phyloP scores from a whole-genome alignment of 37 sponge, comb jelly and placozoan species.

The Chondrosia reniformis region DNA sequence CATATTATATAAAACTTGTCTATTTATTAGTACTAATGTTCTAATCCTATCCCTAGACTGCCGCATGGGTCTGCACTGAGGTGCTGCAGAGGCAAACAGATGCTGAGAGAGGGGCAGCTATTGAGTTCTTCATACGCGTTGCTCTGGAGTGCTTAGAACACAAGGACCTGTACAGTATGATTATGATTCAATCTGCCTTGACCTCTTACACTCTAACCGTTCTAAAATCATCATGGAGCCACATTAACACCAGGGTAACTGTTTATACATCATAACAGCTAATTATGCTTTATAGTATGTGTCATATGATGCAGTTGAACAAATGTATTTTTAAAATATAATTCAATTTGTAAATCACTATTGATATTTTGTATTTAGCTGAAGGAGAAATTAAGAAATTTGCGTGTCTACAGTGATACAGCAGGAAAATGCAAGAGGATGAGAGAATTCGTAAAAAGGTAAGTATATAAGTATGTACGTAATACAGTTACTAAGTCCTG shows the following conservation, averaged over 20 bases:
- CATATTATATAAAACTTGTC: background rate
- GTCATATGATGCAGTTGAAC: too few species aligned
- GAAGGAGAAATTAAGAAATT: slow-evolving; percentile 32
- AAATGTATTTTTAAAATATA: too few species aligned
- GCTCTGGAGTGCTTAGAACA: slow-evolving; percentile 59
- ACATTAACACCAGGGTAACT: slow-evolving; percentile 64
- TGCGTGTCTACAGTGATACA: slow-evolving; percentile 41
- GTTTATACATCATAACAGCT: slow-evolving; percentile 1
- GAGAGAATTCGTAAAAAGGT: slow-evolving; percentile 59
- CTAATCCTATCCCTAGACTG: slow-evolving; percentile 63
- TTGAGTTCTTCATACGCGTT: slow-evolving; percentile 68
- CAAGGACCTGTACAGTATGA: slow-evolving; percentile 68
- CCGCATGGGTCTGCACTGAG: slow-evolving; percentile 73
- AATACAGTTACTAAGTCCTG: too few species aligned
- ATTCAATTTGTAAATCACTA: too few species aligned
- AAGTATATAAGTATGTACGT: background rate
- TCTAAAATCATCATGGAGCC: slow-evolving; percentile 55
- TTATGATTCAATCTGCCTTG: slow-evolving; percentile 63
- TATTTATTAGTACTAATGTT: background rate
- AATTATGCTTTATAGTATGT: too few species aligned
- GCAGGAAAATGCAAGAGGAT: slow-evolving; percentile 64
- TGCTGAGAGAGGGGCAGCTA: slow-evolving; percentile 30
- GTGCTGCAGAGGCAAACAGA: slow-evolving; percentile 47
- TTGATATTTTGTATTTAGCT: too few species aligned
- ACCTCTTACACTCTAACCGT: slow-evolving; percentile 37